Base-by-base conservation (phyloP, 2,797 vertebrate species). In the Danionella dracula region DNA sequence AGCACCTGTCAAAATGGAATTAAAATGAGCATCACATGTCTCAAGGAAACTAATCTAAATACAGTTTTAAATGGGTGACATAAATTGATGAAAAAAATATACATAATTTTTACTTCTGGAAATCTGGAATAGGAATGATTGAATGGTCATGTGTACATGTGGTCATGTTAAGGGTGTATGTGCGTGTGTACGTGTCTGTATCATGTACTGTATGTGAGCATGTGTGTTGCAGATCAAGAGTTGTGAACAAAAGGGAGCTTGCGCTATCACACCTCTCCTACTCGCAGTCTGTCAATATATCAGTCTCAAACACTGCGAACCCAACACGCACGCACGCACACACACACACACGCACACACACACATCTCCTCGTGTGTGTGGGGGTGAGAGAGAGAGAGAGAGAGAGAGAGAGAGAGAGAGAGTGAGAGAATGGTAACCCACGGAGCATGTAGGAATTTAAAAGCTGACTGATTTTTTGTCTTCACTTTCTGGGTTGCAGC, bases 251-350 rank as follows among this genome's bases (percentile, higher is more conserved):
- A 46, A 70, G 68, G 66, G 62, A 73, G 53, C 65, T 49, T 66
- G 70, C 29, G 63, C 66, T 69, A 45, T 73, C 65, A 71, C 71
- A 73, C 74, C 62, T 71, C 71, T 73, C 71, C 74, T 76, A 76
- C 74, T 65, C 68, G 62, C 74, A 70, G 71, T 67, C 74, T 76
- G 74, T 76, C 74, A 67, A 67, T 66, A 71, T 66, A 66, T 72
- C 64, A 64, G 71, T 73, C 63, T 64, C 71, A 76, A 73, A 70
- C 51, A 56, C 57, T 2, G 51, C 59, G 51, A 72, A 73, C 63
- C 59, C 38, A 44, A 38, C 55, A 23, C 62, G 60, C 55, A 58
- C 4, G 44, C 31, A 49, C 19, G 13, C 45, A 31, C 55, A 23
- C 62, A 66, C 55, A 58, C 4, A 51, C 31, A 49, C 19, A 13